Percentiles rank a stretch among this genome's conserved stretches.
These are phyloP conservation scores for Lagria hirta DNA, from an alignment of 2,888 invertebrate genomes.

Conservation along the genomic window DNA sequence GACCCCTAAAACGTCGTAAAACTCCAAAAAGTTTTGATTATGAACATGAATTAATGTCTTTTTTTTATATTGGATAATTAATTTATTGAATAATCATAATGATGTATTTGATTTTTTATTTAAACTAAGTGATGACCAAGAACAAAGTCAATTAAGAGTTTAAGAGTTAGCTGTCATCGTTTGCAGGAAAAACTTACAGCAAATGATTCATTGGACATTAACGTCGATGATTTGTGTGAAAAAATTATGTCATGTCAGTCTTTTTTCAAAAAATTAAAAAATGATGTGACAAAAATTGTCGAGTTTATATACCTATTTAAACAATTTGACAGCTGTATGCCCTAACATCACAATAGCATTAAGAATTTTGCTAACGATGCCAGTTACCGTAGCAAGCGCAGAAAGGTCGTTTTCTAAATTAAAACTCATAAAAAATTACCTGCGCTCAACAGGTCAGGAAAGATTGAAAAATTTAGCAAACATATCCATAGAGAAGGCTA, in stretches of 20 bases:
- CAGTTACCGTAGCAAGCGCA: constrained; percentile 15
- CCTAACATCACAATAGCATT: constrained; percentile 5
- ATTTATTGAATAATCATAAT: no score
- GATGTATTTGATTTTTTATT: no score
- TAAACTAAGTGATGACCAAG: no score
- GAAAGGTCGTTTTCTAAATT: constrained; percentile 14
- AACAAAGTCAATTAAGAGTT: no score
- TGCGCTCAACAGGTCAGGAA: constrained; percentile 22
- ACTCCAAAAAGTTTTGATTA: constrained; percentile 26
- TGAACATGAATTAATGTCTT: no score
- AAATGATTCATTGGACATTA: constrained; percentile 27
- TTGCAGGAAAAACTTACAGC: no score
- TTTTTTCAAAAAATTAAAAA: constrained; percentile 27
- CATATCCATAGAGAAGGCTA: constrained; percentile 32
- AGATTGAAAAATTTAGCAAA: constrained; percentile 29
- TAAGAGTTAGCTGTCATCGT: no score
- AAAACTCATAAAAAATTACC: constrained; percentile 19
- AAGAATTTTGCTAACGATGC: constrained; percentile 13
- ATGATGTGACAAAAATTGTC: constrained; percentile 25
- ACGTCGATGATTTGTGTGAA: constrained; percentile 30
- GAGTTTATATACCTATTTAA: no score
- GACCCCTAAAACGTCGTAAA: constrained; percentile 28
- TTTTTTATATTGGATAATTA: no score
- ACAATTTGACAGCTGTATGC: constrained; percentile 17
- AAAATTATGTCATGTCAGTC: constrained; percentile 27